Conservation (phyloP, 2,797 vertebrate genomes). For the Peromyscus aztecus region DNA sequence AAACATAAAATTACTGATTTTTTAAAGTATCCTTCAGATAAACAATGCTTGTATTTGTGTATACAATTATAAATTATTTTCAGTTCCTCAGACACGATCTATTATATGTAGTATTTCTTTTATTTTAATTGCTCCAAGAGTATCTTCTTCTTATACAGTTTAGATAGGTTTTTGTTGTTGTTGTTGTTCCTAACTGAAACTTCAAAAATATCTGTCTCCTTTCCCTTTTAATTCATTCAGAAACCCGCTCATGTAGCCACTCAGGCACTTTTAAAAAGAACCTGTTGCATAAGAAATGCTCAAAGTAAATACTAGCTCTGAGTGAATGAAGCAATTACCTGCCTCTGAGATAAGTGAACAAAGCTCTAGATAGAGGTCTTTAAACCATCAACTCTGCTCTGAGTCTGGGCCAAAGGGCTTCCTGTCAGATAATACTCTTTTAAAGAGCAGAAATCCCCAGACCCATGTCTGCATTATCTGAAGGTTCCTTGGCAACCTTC, state of each 20-base stretch:
- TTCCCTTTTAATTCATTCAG: constrained; percentile 55
- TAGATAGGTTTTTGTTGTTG: neutral
- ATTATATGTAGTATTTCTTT: neutral
- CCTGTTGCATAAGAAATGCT: constrained; percentile 30
- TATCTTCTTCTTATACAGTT: neutral
- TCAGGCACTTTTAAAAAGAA: neutral
- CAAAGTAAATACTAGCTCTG: constrained; percentile 52
- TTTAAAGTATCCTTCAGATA: neutral
- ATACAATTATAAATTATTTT: neutral
- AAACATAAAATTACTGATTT: constrained; percentile 29
- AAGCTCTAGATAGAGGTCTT: neutral
- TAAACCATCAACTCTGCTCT: constrained; percentile 20
- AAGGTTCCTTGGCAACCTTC: neutral
- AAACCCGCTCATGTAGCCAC: constrained; percentile 5
- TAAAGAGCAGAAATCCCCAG: neutral
- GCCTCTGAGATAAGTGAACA: neutral
- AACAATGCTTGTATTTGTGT: neutral
- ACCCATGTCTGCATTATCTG: neutral
- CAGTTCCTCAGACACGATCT: neutral
- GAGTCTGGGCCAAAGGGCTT: neutral
- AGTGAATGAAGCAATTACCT: neutral
- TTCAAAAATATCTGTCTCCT: neutral
- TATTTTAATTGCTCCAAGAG: constrained; percentile 22
- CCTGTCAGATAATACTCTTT: neutral
- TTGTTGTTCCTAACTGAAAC: neutral